phyloP scores from a whole-genome alignment of 2,888 invertebrate genomes.

The Trachelus troglodyta region DNA sequence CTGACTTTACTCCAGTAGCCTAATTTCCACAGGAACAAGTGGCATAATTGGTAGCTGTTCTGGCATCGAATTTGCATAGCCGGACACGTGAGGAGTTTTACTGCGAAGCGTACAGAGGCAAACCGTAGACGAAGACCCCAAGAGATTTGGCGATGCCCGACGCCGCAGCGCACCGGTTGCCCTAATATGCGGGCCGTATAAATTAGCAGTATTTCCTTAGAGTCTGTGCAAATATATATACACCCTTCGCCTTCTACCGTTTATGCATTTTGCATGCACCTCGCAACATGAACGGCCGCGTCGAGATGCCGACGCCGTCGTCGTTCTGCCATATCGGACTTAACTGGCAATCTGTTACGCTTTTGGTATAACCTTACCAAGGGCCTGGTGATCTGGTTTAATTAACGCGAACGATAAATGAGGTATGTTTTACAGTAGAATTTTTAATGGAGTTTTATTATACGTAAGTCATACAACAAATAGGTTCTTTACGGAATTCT shows the following conservation, averaged over 20 bases:
- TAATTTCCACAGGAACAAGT: neutral
- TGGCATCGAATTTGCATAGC: neutral
- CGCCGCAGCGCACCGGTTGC: neutral
- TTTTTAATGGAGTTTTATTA: neutral
- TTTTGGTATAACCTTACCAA: neutral
- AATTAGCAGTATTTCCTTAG: constrained; percentile 29
- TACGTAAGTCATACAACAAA: neutral
- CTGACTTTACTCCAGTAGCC: neutral
- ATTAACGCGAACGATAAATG: constrained; percentile 2
- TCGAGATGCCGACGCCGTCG: neutral
- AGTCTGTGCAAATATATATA: neutral
- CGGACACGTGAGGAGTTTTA: neutral
- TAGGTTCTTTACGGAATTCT: neutral
- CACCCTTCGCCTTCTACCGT: constrained; percentile 9
- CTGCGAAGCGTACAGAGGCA: neutral
- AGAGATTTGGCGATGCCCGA: neutral
- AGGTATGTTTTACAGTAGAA: constrained; percentile 1
- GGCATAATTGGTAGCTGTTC: neutral
- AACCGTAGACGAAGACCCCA: neutral
- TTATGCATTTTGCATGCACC: constrained; percentile 24
- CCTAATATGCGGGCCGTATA: constrained; percentile 28
- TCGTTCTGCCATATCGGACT: neutral
- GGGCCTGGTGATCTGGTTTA: neutral
- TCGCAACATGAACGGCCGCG: neutral
- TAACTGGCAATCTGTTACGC: neutral